Conservation (phyloP, 2,113 vertebrate genomes). For the Dissostichus mawsoni region DNA sequence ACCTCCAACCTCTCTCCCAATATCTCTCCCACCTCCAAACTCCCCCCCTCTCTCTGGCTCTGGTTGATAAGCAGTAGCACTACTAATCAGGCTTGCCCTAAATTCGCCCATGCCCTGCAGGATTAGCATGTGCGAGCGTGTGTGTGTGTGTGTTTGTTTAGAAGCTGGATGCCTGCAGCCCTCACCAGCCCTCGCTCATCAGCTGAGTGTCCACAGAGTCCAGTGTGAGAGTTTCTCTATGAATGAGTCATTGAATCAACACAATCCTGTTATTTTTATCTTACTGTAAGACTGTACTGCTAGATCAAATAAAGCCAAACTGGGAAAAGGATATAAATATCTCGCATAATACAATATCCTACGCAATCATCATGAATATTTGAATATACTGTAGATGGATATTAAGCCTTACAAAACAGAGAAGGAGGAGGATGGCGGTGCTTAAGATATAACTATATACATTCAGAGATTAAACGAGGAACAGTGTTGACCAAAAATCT, state of each 20-base stretch:
- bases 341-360: constrained; percentile 12
- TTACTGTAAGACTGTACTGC: constrained; percentile 49
- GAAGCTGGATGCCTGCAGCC: constrained; percentile 50
- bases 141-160: constrained; percentile 49
- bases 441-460: neutral
- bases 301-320: constrained; percentile 6
- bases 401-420: neutral
- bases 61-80: constrained; percentile 79
- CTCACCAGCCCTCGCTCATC: constrained; percentile 57
- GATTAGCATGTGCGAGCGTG: constrained; percentile 70
- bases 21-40: neutral
- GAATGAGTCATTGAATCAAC: constrained; percentile 59
- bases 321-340: constrained; percentile 37
- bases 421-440: neutral
- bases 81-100: constrained; percentile 86
- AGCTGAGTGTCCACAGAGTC: constrained; percentile 39
- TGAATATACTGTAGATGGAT: neutral
- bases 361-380: neutral
- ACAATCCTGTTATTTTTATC: constrained; percentile 55
- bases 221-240: constrained; percentile 31
- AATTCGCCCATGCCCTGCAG: constrained; percentile 82
- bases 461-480: neutral
- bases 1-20: neutral
- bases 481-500: accelerated
- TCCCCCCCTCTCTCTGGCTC: constrained; percentile 61